These are phyloP conservation scores for Lasioglossum baleicum DNA, from an alignment of 1,140 invertebrate genomes.

Conservation along the genomic window DNA sequence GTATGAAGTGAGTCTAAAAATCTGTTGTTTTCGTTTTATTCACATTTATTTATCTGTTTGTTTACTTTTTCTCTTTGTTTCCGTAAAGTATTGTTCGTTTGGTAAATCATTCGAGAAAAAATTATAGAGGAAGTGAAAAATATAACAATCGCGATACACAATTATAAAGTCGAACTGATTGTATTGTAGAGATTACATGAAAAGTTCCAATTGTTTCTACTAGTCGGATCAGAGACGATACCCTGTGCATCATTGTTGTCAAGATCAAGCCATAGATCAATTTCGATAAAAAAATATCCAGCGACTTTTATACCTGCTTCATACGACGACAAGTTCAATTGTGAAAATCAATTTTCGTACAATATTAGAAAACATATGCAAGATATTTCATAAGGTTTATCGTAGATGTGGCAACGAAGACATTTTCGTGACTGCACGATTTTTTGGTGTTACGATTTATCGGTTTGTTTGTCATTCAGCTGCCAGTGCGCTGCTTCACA, in stretches of 20 bases:
- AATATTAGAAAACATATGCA: conserved; percentile 8
- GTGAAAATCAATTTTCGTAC: conserved; percentile 44
- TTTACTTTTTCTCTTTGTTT: neutral
- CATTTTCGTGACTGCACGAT: neutral
- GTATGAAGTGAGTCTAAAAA: conserved; percentile 52
- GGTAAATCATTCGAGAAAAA: neutral
- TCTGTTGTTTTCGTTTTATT: neutral
- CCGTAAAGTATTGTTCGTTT: neutral
- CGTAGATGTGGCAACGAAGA: neutral
- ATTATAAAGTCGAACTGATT: neutral
- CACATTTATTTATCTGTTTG: too few relatives aligned
- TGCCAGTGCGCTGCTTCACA: too few relatives aligned
- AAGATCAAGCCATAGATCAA: neutral
- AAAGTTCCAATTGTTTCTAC: too few relatives aligned
- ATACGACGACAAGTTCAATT: conserved; percentile 11
- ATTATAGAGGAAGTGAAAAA: neutral
- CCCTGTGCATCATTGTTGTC: too few relatives aligned
- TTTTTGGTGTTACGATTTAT: neutral
- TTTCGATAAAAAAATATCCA: neutral
- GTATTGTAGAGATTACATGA: neutral
- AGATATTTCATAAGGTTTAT: conserved; percentile 36
- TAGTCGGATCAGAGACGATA: too few relatives aligned
- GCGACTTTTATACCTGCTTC: conserved; percentile 49
- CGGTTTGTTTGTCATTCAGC: too few relatives aligned
- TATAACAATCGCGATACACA: neutral